A percentile compares a stretch with the other conserved stretches of the same genome.
Evolutionary conservation across 2,113 vertebrate species (phyloP).

Genomic region (Pseudorectes ferrugineus): DNA sequence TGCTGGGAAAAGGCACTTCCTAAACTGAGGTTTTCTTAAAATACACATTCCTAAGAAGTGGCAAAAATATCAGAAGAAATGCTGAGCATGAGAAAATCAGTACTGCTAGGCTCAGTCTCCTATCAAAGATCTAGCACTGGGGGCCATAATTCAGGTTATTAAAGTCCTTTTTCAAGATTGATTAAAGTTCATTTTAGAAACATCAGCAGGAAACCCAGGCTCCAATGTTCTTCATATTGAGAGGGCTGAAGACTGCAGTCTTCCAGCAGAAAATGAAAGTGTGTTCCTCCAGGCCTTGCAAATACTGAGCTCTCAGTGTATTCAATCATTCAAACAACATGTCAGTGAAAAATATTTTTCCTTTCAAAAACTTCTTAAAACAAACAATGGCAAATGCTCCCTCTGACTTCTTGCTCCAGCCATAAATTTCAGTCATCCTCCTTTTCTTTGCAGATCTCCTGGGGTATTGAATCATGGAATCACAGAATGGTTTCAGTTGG

Average conservation of each 20-base stretch:
- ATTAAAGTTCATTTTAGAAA: slow-evolving; percentile 19
- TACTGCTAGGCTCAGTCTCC: background rate
- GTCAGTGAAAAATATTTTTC: background rate
- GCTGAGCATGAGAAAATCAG: background rate
- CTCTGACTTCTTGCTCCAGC: background rate
- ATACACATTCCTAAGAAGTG: background rate
- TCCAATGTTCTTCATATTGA: background rate
- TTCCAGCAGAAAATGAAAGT: background rate
- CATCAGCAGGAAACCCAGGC: background rate
- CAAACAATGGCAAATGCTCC: background rate
- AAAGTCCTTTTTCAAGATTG: background rate
- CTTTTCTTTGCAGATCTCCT: background rate
- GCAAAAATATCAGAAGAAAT: background rate
- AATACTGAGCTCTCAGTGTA: background rate
- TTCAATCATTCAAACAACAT: background rate
- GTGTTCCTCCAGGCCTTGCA: background rate
- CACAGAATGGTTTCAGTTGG: background rate
- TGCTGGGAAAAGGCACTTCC: background rate
- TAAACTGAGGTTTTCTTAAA: background rate
- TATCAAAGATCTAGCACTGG: background rate
- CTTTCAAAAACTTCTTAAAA: background rate
- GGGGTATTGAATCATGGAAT: background rate
- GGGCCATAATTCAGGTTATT: background rate
- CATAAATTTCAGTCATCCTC: background rate
- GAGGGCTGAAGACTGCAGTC: background rate